These are phyloP conservation scores for Eumaeus atala DNA, from an alignment of 1,140 invertebrate genomes.

Conservation along the genomic window DNA sequence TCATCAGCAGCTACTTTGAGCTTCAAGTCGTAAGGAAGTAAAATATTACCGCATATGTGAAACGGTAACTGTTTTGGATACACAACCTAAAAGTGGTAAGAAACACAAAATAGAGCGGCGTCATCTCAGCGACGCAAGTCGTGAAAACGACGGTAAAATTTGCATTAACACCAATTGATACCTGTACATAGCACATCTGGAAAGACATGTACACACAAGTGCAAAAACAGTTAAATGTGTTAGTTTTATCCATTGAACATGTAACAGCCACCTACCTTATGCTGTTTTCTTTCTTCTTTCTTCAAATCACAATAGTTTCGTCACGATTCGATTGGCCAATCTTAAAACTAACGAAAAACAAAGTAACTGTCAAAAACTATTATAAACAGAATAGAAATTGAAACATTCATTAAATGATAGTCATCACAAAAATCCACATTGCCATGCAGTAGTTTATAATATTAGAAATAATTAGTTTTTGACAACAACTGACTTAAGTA, in stretches of 20 bases:
- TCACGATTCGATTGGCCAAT: constrained; percentile 59
- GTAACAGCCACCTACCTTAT: constrained; percentile 48
- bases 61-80: no score
- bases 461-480: constrained; percentile 37
- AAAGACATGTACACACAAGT: constrained; percentile 57
- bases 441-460: neutral
- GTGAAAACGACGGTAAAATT: neutral
- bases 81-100: neutral
- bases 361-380: constrained; percentile 44
- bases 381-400: constrained; percentile 29
- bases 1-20: no score
- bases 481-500: constrained; percentile 42
- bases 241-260: constrained; percentile 28
- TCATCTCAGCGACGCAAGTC: no score
- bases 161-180: constrained; percentile 50
- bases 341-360: constrained; percentile 38
- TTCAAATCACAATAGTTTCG: constrained; percentile 32
- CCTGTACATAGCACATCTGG: constrained; percentile 59
- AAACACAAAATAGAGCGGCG: no score
- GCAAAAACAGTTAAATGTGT: constrained; percentile 42
- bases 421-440: constrained; percentile 21
- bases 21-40: no score
- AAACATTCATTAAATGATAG: constrained; percentile 22
- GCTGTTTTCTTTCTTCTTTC: constrained; percentile 34
- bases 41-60: no score